phyloP scores from a whole-genome alignment of 1,140 invertebrate genomes.

The Pararge aegeria region DNA sequence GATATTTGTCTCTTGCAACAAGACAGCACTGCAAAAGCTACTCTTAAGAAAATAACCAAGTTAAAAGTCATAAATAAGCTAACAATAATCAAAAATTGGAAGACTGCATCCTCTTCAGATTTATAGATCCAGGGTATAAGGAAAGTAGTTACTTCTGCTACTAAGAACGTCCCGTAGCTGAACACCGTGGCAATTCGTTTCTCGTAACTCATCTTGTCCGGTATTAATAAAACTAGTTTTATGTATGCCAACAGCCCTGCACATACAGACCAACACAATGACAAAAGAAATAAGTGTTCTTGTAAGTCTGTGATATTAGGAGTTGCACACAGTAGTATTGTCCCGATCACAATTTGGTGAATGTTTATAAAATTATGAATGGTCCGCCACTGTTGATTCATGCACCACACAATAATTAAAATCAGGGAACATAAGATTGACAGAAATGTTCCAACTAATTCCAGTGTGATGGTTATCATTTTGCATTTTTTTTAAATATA shows the following conservation, averaged over 20 bases:
- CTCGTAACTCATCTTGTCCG: conserved; percentile 29
- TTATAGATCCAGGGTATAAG: not conserved
- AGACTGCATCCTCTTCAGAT: not conserved
- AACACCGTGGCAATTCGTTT: conserved; percentile 28
- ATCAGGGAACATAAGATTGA: conserved; percentile 25
- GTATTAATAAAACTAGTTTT: conserved; percentile 30
- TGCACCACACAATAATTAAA: conserved; percentile 32
- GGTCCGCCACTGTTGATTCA: conserved; percentile 29
- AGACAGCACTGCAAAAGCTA: conserved; percentile 12
- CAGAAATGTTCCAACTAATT: not conserved
- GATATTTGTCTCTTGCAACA: conserved; percentile 16
- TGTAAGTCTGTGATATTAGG: not conserved
- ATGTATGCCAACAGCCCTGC: conserved; percentile 32
- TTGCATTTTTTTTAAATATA: not conserved
- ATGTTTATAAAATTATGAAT: conserved; percentile 35
- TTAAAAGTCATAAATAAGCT: not conserved
- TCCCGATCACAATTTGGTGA: conserved; percentile 36
- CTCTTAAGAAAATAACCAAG: not conserved
- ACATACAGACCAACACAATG: conserved; percentile 35
- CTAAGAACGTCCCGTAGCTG: not conserved
- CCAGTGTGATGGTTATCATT: not conserved
- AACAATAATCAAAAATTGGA: not conserved
- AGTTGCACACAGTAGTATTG: conserved; percentile 17
- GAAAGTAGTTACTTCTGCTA: not conserved
- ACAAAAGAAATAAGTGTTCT: conserved; percentile 13